Conservation (phyloP, 2,797 vertebrate genomes). For the Ciconia nigra region DNA sequence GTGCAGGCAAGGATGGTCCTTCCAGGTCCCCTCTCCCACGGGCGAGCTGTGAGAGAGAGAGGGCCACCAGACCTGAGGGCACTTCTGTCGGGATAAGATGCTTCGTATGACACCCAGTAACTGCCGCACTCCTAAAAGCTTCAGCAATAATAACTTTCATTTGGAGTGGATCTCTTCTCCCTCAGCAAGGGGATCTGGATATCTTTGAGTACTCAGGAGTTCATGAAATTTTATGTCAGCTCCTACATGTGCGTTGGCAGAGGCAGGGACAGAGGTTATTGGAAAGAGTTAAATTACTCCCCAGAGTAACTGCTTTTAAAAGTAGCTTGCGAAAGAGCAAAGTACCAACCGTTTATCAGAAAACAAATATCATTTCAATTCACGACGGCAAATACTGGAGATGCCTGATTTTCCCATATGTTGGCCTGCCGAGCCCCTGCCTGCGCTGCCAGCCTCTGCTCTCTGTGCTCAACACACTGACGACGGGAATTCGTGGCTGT, state of each 20-base stretch:
- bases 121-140: background rate
- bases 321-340: slow-evolving; percentile 20
- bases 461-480: background rate
- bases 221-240: background rate
- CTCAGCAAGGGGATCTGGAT: background rate
- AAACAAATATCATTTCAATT: slow-evolving; percentile 5
- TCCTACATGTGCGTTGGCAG: fast-evolving
- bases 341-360: slow-evolving; percentile 45
- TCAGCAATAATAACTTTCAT: background rate
- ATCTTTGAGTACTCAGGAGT: background rate
- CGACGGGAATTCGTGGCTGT: background rate
- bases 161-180: background rate
- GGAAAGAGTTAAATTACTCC: slow-evolving; percentile 37
- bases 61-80: background rate
- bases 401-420: background rate
- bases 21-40: background rate
- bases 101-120: background rate
- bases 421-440: background rate
- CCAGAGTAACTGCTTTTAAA: background rate
- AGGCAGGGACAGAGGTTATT: background rate
- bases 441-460: background rate
- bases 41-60: background rate
- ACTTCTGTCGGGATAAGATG: background rate
- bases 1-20: fast-evolving
- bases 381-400: background rate